Evolutionary conservation across 1,140 invertebrate species (phyloP), one percentile per base, ranked within the genome.

Genomic region (Coelopa frigida): DNA sequence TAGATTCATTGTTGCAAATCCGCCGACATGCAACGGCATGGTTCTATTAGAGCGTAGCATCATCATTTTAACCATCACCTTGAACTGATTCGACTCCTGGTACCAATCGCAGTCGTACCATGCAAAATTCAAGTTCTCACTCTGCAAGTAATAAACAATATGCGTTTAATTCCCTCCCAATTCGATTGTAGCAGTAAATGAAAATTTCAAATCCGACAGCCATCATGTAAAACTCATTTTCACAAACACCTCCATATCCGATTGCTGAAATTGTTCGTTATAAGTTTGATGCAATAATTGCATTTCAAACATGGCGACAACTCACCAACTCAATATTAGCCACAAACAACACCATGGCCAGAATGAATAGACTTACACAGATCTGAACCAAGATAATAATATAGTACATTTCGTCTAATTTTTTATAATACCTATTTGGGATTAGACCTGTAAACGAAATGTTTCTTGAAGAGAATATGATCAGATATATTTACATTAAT

Each of bases 101-200:
- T 58, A 63, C 60, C 60, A 63, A 11, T 18, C 33, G 12, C 60
- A 58, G 31, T 58, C 55, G 14, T 63, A 63, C 56, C 60, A 60
- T 23, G 59, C 59, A 2, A 37, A 4, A 14, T 48, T 54, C 2
- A 63, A 46, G 5, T 56, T 35, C 22, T 63, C 60, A 21, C 60
- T 60, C 58, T 63, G 11, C 1, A 10, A 36, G 8, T n/a, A 32
- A 3, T 14, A 17, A 35, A 14, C 33, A 35, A 35, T 7, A 35
- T 35, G 6, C 33, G 5, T 5, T 7, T 35, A 38, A 3, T 24
- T 43, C 31, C 41, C 41, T 43, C 41, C 6, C 27, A 31, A n/a
- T 26, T 43, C 14, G 33, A 31, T 31, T 43, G 7, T 32, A 12
- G 12, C 41, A 43, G 33, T 10, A 43, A 20, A 43, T 43, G 2